Base-by-base conservation (phyloP, 2,113 vertebrate genomes). In the Larimichthys crocea region DNA sequence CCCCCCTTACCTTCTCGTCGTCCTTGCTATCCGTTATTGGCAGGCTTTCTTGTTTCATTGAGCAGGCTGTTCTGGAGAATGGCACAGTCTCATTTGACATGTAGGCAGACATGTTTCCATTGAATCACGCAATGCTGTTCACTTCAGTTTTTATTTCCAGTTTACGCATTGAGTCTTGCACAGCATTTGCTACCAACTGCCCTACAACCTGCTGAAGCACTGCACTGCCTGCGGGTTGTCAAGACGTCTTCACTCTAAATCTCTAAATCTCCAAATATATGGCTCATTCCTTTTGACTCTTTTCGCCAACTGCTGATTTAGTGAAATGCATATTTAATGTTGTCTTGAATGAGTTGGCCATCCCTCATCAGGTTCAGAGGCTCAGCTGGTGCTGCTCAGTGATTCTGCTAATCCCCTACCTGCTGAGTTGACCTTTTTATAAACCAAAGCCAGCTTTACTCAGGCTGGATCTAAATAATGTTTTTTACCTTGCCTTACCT, bases 381-480 rank as follows among this genome's bases (percentile, higher is more conserved):
- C 87, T 90, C 70, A 76, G 85, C 86, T 82, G 81, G 84, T 86
- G 70, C 79, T 82, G 84, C 85, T 87, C 70, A 83, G 76, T 80
- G 79, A 82, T 89, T 87, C 81, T 75, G 46, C 60, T 89, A 91
- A 93, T 94, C 91, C 81, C 49, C 52, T 82, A 83, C 86, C 91
- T 90, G 91, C 91, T 92, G 91, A 92, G 88, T 81, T 87, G 86
- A 91, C 90, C 88, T 86, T 93, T 92, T 86, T 80, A 62, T 80
- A 86, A 89, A 89, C 73, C 85, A 89, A 85, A 90, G 79, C 67
- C 80, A 84, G 83, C 80, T 90, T 78, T 63, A 67, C 72, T 76
- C 64, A n/a, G 57, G 9, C 49, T 82, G 70, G 29, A 61, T 77
- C 29, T 19, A 73, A 86, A 82, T 80, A 82, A 59, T 77, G 65